Evolutionary conservation across 1,140 invertebrate genomes (phyloP), one percentile per base, ranked within the genome.

Genomic region (Drosophila kanapiae): DNA sequence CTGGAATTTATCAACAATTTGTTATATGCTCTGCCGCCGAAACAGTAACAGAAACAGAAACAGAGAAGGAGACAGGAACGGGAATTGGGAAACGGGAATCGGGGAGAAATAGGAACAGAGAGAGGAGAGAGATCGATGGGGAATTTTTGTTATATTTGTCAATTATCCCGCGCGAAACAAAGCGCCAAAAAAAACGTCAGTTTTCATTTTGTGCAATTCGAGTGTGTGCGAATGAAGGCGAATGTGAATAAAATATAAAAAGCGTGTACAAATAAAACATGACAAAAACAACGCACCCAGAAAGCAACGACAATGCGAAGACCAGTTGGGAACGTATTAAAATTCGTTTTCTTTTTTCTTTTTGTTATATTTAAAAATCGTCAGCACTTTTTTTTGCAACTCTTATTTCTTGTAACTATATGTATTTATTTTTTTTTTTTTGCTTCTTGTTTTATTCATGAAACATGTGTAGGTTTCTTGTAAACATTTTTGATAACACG

Each of bases 141-240:
- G 47, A 33, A 23, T 68, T 70, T 23, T 70, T 68, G 67, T 43
- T 54, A 69, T 81, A 76, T 87, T 87, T 87, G 84, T 74, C 80
- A 87, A 84, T 88, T 78, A 80, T 77, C 83, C 83, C 83, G 84
- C 84, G 84, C 80, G 84, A 87, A 88, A 87, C 84, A 87, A 87
- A 75, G 84, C 83, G 61, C 72, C 84, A 87, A 64, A 83, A 65
- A 78, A 80, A 87, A 88, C 68, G 80, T 80, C 85, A 84, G 81
- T 72, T 84, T 87, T 70, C 56, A 78, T 75, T 63, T 64, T 75
- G 51, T 60, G 57, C 57, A 61, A 35, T 59, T 62, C 65, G 63
- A n/a, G 13, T 68, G 23, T 58, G 40, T 57, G 61, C 27, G 48
- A 53, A 35, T 71, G 53, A n/a, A 56, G 23, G 42, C 37, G 27